Percentiles rank a stretch among this genome's conserved stretches.
Evolutionary conservation across 2,888 invertebrate genomes (phyloP).

Genomic region (Lasioglossum zephyrum): DNA sequence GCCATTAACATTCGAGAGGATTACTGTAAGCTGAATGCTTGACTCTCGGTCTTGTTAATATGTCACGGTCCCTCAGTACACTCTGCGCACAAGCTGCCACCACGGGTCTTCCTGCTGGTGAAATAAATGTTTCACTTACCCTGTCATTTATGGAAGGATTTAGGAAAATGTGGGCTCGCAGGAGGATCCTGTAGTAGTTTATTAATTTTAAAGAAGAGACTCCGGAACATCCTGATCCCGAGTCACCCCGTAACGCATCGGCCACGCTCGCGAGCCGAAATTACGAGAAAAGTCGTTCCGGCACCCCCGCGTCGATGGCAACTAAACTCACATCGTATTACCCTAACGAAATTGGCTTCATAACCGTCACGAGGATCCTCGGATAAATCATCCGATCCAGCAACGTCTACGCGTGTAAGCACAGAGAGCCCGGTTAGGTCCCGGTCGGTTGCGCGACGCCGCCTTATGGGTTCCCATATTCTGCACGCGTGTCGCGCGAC

Average conservation of each 20-base stretch:
- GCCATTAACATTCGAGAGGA: neutral
- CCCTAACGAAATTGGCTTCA: slow-evolving; percentile 4
- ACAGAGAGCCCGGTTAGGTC: slow-evolving; percentile 49
- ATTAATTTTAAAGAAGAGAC: neutral
- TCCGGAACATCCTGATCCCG: neutral
- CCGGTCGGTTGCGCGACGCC: slow-evolving; percentile 43
- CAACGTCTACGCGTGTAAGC: slow-evolving; percentile 53
- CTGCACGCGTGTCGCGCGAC: slow-evolving; percentile 68
- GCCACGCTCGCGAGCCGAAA: neutral
- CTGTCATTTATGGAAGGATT: neutral
- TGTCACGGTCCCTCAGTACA: neutral
- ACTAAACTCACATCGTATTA: slow-evolving; percentile 8
- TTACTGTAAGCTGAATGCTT: neutral
- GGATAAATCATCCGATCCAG: slow-evolving; percentile 61
- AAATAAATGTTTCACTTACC: neutral
- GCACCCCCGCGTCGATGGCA: neutral
- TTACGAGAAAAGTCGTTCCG: neutral
- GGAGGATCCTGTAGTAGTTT: neutral
- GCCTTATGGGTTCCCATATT: slow-evolving; percentile 67
- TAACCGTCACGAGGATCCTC: slow-evolving; percentile 33
- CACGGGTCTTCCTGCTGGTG: neutral
- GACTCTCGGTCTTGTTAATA: neutral
- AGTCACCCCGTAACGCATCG: neutral
- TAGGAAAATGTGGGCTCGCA: neutral
- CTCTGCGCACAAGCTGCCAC: neutral